phyloP scores from a whole-genome alignment of 1,140 invertebrate species.

The Nephotettix cincticeps region DNA sequence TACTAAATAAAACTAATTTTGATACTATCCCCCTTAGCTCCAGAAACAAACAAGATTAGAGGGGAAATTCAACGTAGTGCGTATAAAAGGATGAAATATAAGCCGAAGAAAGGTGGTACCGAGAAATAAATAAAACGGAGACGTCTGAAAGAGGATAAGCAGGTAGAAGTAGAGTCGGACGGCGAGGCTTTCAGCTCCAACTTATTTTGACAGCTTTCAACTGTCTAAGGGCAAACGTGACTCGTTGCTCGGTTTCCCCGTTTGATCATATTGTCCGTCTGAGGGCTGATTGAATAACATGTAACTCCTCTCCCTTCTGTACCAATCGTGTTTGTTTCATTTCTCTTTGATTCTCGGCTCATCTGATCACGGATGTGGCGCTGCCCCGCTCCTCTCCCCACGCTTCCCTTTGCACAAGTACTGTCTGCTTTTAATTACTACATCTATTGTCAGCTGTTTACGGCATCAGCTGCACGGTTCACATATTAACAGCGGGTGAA shows the following conservation, averaged over 20 bases:
- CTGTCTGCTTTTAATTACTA: too few relatives aligned
- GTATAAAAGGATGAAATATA: too few relatives aligned
- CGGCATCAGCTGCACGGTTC: too few relatives aligned
- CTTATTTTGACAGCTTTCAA: conserved; percentile 18
- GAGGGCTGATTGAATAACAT: conserved; percentile 14
- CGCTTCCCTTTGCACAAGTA: not conserved
- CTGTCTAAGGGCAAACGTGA: not conserved
- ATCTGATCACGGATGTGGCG: not conserved
- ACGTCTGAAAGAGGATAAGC: too few relatives aligned
- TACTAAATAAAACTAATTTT: too few relatives aligned
- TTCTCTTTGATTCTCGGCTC: conserved; percentile 12
- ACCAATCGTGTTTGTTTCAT: not conserved
- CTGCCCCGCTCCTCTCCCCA: not conserved
- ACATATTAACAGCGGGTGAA: too few relatives aligned
- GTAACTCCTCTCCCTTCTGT: not conserved
- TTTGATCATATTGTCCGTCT: conserved; percentile 8
- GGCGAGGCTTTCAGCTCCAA: not conserved
- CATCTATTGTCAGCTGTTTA: too few relatives aligned
- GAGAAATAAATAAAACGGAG: too few relatives aligned
- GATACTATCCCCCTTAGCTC: too few relatives aligned
- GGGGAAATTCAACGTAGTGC: too few relatives aligned
- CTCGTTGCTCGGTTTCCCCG: not conserved
- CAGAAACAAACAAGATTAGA: too few relatives aligned
- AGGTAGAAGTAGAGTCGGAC: not conserved
- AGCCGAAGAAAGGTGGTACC: too few relatives aligned